Percentiles rank a stretch among this genome's conserved stretches.
phyloP scores from a whole-genome alignment of 2,113 vertebrate species.

The Chrysemys picta region DNA sequence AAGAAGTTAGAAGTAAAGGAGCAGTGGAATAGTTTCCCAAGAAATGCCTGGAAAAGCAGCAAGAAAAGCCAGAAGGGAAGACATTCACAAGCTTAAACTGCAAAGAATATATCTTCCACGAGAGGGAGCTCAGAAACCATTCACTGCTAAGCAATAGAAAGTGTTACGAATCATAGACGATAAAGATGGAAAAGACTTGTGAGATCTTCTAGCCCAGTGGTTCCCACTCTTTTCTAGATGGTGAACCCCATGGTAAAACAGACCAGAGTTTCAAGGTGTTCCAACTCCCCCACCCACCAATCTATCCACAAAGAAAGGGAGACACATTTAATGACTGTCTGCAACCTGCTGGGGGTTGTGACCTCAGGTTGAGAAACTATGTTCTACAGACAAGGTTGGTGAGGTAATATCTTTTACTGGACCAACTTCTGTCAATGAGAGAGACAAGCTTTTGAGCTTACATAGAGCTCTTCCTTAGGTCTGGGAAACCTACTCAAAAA shows the following conservation, averaged over 20 bases:
- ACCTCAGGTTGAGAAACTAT: neutral
- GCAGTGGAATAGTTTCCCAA: rapidly evolving
- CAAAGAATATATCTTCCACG: neutral
- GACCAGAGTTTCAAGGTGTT: neutral
- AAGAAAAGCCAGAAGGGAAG: neutral
- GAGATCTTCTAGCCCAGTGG: neutral
- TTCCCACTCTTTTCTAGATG: neutral
- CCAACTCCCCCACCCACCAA: neutral
- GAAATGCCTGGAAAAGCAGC: rapidly evolving
- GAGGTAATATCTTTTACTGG: neutral
- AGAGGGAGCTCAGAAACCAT: constrained; percentile 59
- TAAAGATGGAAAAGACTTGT: neutral
- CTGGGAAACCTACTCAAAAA: neutral
- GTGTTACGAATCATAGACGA: neutral
- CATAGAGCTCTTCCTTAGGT: neutral
- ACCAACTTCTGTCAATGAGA: neutral
- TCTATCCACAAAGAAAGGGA: neutral
- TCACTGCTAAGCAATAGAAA: neutral
- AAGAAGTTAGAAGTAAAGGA: rapidly evolving
- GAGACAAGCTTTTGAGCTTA: neutral
- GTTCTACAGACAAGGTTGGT: neutral
- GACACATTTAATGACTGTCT: neutral
- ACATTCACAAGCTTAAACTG: rapidly evolving
- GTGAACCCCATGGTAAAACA: neutral
- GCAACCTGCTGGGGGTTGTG: neutral